Conservation (phyloP, 2,113 vertebrate genomes). For the Paramormyrops kingsleyae region DNA sequence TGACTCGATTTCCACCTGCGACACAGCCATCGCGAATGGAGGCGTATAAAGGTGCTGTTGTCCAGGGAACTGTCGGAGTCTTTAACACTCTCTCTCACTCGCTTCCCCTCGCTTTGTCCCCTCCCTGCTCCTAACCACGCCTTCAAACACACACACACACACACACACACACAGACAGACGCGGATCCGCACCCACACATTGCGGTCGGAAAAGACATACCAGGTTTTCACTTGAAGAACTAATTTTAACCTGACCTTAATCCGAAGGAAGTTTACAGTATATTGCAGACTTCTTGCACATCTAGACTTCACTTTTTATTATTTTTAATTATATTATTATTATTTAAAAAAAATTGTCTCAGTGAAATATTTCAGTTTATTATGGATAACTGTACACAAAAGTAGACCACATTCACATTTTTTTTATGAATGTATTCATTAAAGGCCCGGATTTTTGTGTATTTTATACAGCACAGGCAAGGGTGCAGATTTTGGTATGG, state of each 20-base stretch:
- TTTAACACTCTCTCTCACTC: not conserved
- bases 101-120: not conserved
- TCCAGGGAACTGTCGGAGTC: not conserved
- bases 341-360: not conserved
- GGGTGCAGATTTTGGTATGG: too few relatives aligned
- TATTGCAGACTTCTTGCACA: not conserved
- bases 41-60: not conserved
- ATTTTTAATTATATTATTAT: too few relatives aligned
- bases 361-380: not conserved
- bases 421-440: not conserved
- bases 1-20: slow-evolving; percentile 25
- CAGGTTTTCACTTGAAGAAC: not conserved
- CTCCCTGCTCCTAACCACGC: not conserved
- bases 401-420: not conserved
- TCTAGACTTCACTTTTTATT: not conserved
- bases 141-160: not conserved
- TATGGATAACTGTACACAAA: not conserved
- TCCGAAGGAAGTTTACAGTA: not conserved
- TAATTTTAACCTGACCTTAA: not conserved
- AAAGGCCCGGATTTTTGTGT: not conserved
- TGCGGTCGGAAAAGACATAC: not conserved
- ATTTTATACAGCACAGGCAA: not conserved
- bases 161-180: not conserved
- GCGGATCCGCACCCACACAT: not conserved
- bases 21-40: slow-evolving; percentile 38